Evolutionary conservation across 2,888 invertebrate genomes (phyloP).

Genomic region (Bruchidius siliquastri): DNA sequence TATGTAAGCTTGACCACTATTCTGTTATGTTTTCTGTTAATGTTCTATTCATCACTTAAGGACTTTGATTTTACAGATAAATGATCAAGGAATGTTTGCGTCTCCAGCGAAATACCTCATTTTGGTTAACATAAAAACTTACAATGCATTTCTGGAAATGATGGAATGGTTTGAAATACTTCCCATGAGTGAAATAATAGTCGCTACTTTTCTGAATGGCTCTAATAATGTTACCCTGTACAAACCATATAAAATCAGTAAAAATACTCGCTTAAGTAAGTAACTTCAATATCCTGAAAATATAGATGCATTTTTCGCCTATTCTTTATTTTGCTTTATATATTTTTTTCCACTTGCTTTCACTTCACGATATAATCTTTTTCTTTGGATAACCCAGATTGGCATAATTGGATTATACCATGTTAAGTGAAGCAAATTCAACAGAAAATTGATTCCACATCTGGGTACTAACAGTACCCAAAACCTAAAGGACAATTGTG

Average conservation of each 20-base stretch:
- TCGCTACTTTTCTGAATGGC: conserved; percentile 8
- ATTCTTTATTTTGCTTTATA: too few relatives aligned
- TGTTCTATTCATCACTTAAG: conserved; percentile 8
- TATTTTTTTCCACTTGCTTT: too few relatives aligned
- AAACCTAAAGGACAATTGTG: too few relatives aligned
- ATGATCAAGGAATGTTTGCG: not conserved
- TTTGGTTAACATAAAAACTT: conserved; percentile 2
- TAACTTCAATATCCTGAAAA: not conserved
- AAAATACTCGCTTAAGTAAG: conserved; percentile 11
- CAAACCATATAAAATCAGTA: conserved; percentile 18
- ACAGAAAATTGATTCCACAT: too few relatives aligned
- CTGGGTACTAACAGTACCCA: too few relatives aligned
- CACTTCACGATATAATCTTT: too few relatives aligned
- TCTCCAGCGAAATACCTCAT: not conserved
- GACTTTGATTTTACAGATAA: not conserved
- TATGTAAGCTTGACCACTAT: conserved; percentile 10
- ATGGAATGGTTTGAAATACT: conserved; percentile 7
- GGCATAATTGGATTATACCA: too few relatives aligned
- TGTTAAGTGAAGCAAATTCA: too few relatives aligned
- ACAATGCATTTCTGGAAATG: conserved; percentile 4
- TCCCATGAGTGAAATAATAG: conserved; percentile 14
- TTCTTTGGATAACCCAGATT: too few relatives aligned
- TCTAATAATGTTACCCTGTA: conserved; percentile 9
- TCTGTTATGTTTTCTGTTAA: too few relatives aligned
- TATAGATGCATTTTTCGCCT: too few relatives aligned